phyloP scores from a whole-genome alignment of 2,797 vertebrate species.

The Enteromius unitaeniatus region DNA sequence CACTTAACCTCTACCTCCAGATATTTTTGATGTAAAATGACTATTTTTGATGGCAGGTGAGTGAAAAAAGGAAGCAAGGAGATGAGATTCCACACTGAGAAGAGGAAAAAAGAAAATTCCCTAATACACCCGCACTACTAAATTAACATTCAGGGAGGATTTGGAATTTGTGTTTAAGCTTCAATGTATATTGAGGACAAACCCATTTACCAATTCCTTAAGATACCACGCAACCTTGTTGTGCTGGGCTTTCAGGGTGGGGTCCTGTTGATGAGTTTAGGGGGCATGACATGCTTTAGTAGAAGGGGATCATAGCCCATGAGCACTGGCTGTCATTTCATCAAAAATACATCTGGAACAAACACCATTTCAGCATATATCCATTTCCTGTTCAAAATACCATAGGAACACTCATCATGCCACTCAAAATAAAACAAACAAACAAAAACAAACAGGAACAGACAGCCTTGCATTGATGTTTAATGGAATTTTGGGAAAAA shows the following conservation, averaged over 20 bases:
- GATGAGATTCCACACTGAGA: constrained; percentile 58
- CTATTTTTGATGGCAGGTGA: constrained; percentile 41
- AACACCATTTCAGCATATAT: constrained; percentile 68
- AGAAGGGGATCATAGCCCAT: constrained; percentile 45
- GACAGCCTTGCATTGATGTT: constrained; percentile 82
- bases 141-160: constrained; percentile 18
- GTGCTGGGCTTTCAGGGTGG: constrained; percentile 13
- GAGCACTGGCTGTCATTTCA: constrained; percentile 47
- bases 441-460: constrained; percentile 78
- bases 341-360: constrained; percentile 72
- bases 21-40: constrained; percentile 33
- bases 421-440: constrained; percentile 53
- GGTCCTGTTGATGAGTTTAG: constrained; percentile 27
- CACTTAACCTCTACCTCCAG: neutral
- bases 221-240: neutral
- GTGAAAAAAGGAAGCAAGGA: constrained; percentile 2
- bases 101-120: neutral
- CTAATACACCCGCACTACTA: neutral
- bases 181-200: neutral
- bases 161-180: neutral
- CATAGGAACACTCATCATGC: constrained; percentile 66
- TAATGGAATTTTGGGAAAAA: constrained; percentile 82
- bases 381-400: constrained; percentile 70
- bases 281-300: constrained; percentile 59
- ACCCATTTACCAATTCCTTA: neutral